Evolutionary conservation across 1,140 invertebrate genomes (phyloP), one percentile per base, ranked within the genome.

Genomic region (Plectrocnemia conspersa): DNA sequence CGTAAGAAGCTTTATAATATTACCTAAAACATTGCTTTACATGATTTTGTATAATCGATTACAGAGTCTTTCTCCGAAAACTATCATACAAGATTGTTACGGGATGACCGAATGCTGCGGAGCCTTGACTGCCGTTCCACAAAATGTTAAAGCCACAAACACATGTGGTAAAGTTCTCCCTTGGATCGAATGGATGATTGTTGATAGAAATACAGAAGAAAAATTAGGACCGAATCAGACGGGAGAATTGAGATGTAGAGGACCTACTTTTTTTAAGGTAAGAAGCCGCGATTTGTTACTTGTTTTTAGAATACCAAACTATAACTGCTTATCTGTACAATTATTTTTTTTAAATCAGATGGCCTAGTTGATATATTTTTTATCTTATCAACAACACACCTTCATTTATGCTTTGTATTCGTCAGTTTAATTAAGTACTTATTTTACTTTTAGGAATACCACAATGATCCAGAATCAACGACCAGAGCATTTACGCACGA

Each of bases 381-480:
- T 9, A 9, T n/a, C n/a, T 32, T n/a, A 32, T 32, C 27, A 32
- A 7, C 27, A 32, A 32, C n/a, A 9, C 27, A 32, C 27, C 27
- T 9, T 32, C 27, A 32, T 32, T 32, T 9, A 32, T 32, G 27
- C 27, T 9, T n/a, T 32, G n/a, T 32, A 32, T 32, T 9, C 27
- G 7, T 32, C 7, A 9, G n/a, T 32, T 32, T n/a, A n/a, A n/a
- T n/a, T n/a, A n/a, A n/a, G n/a, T n/a, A n/a, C n/a, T n/a, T 29
- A 3, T 23, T 40, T 44, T 32, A 23, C 45, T 62, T 68, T 21
- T 19, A 81, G 69, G 80, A 76, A n/a, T 85, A 84, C 58, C 75
- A 76, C 42, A 73, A 74, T 25, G 75, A 87, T 58, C 66, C 70
- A 4, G 64, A 77, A 58, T 80, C 80, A n/a, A 88, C 85, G 0